phyloP scores from a whole-genome alignment of 2,113 vertebrate species.

The Carassius auratus region DNA sequence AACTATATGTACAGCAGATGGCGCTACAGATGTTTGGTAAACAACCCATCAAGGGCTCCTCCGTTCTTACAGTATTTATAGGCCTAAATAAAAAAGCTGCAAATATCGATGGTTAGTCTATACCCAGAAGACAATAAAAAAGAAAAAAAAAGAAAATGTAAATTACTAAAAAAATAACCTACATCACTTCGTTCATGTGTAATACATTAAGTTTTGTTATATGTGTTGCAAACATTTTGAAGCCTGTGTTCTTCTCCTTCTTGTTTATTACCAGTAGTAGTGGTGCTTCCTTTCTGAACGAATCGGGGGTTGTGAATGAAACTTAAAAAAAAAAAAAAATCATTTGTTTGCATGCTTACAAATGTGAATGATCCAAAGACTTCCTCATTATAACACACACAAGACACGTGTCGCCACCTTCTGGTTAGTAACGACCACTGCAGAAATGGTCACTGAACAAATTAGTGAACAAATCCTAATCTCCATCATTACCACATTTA shows the following conservation, averaged over 20 bases:
- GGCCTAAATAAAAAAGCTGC: too few species aligned
- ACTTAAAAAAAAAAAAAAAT: not conserved
- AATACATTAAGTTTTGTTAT: not conserved
- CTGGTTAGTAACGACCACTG: too few species aligned
- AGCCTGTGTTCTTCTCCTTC: not conserved
- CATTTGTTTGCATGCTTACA: not conserved
- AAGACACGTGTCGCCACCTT: too few species aligned
- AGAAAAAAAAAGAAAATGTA: too few species aligned
- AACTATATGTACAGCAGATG: not conserved
- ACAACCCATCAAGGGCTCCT: not conserved
- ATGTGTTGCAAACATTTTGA: not conserved
- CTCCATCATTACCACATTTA: too few species aligned
- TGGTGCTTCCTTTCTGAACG: not conserved
- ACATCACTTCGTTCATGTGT: not conserved
- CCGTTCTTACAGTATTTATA: not conserved
- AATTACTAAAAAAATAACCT: too few species aligned
- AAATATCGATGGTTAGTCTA: not conserved
- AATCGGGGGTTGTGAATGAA: not conserved
- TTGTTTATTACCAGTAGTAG: not conserved
- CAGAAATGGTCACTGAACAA: too few species aligned
- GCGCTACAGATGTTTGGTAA: not conserved
- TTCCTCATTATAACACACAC: too few species aligned
- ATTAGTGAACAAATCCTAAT: too few species aligned
- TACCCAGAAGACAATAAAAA: not conserved
- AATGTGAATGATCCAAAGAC: not conserved